Percentiles rank a stretch among this genome's conserved stretches.
These are phyloP conservation scores for Eueremaeus valkanovi DNA, from an alignment of 2,888 invertebrate genomes.

Conservation along the genomic window DNA sequence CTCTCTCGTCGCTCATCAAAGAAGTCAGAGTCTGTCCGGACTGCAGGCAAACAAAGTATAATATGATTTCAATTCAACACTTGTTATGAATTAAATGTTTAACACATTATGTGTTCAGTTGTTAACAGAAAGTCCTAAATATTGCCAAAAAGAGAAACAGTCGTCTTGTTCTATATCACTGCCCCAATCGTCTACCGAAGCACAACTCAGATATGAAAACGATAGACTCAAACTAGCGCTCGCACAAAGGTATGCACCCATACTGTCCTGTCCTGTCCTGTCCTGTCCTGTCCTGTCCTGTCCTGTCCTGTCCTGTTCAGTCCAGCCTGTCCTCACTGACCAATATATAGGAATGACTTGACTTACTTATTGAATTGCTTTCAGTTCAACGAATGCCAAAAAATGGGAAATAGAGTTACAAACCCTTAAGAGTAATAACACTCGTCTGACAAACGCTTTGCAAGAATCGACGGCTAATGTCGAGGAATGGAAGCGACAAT, in stretches of 20 bases:
- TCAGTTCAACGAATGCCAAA: constrained; percentile 92
- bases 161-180: constrained; percentile 50
- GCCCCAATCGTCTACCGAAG: constrained; percentile 59
- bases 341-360: no score
- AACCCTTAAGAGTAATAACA: constrained; percentile 92
- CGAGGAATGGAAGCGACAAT: constrained; percentile 95
- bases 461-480: constrained; percentile 95
- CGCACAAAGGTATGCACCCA: constrained; percentile 72
- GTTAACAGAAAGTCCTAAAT: constrained; percentile 62
- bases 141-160: constrained; percentile 55
- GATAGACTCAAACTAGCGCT: constrained; percentile 90
- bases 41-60: constrained; percentile 49
- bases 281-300: no score
- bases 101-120: constrained; percentile 25
- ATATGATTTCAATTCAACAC: background rate
- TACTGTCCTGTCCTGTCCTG: background rate
- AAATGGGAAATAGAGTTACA: constrained; percentile 97
- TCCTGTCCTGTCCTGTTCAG: no score
- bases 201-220: constrained; percentile 93
- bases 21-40: constrained; percentile 55
- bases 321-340: no score
- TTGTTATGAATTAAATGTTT: background rate
- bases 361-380: background rate
- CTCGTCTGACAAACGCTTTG: constrained; percentile 86
- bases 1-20: constrained; percentile 52